These are phyloP conservation scores for Zapornia atra DNA, from an alignment of 2,113 vertebrate genomes.

Conservation along the genomic window DNA sequence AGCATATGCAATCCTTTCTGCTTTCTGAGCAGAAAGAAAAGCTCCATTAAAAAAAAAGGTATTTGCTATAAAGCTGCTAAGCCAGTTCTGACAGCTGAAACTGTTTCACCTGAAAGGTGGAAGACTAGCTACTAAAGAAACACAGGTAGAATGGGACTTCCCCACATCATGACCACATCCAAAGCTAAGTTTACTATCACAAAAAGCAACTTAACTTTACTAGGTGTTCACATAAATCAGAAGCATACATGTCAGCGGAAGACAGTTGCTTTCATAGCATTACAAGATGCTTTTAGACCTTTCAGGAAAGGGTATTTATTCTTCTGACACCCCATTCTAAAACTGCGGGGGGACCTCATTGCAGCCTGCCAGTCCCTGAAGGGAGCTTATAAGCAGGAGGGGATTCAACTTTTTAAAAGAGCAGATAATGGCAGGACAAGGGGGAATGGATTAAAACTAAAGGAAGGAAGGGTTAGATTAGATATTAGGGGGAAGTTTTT, in stretches of 20 bases:
- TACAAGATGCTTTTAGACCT: neutral
- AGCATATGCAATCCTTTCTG: neutral
- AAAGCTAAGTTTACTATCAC: neutral
- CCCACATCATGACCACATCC: neutral
- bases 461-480: no score
- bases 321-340: neutral
- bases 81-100: neutral
- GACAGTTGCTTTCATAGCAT: neutral
- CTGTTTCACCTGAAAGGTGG: neutral
- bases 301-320: neutral
- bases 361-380: no score
- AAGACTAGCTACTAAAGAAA: neutral
- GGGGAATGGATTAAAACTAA: no score
- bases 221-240: neutral
- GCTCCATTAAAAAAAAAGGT: neutral
- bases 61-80: neutral
- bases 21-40: neutral
- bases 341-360: no score
- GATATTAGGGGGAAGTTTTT: no score
- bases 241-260: neutral
- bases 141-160: neutral
- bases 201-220: neutral
- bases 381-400: no score
- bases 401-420: no score
- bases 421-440: no score